These are phyloP conservation scores for Liodrosophila aerea DNA, from an alignment of 2,888 invertebrate species.

Conservation along the genomic window DNA sequence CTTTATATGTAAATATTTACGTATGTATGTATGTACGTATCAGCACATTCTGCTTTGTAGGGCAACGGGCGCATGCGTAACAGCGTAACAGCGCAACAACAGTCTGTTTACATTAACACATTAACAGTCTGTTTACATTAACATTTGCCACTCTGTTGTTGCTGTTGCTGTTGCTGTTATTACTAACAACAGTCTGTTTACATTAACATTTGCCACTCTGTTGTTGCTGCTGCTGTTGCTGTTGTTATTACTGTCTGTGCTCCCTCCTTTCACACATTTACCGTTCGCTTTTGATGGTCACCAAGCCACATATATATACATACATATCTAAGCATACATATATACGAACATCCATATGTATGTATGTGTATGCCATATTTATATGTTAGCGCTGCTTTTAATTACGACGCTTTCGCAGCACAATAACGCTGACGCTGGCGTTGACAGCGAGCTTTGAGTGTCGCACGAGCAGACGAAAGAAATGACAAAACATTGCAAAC, in stretches of 20 bases:
- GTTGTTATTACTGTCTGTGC: not conserved
- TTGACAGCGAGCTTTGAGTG: not conserved
- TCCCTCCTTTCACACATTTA: conserved; percentile 20
- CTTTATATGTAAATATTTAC: not conserved
- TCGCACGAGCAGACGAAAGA: conserved; percentile 27
- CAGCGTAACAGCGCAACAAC: too few relatives aligned
- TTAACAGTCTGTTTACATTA: too few relatives aligned
- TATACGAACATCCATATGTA: conserved; percentile 13
- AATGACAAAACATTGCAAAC: too few relatives aligned
- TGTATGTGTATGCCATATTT: conserved; percentile 2
- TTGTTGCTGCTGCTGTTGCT: not conserved
- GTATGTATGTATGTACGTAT: too few relatives aligned
- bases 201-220: not conserved
- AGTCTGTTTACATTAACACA: too few relatives aligned
- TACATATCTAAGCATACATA: conserved; percentile 10
- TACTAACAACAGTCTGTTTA: conserved; percentile 11
- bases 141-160: too few relatives aligned
- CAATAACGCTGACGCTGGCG: conserved; percentile 11
- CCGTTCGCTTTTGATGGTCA: conserved; percentile 17
- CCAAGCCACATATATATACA: conserved; percentile 1
- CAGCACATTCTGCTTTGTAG: too few relatives aligned
- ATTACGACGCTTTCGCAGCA: conserved; percentile 29
- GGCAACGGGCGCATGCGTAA: too few relatives aligned
- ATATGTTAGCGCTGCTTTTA: conserved; percentile 28
- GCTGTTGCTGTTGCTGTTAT: not conserved